Evolutionary conservation across 2,797 vertebrate species (phyloP).

Genomic region (Fratercula arctica): DNA sequence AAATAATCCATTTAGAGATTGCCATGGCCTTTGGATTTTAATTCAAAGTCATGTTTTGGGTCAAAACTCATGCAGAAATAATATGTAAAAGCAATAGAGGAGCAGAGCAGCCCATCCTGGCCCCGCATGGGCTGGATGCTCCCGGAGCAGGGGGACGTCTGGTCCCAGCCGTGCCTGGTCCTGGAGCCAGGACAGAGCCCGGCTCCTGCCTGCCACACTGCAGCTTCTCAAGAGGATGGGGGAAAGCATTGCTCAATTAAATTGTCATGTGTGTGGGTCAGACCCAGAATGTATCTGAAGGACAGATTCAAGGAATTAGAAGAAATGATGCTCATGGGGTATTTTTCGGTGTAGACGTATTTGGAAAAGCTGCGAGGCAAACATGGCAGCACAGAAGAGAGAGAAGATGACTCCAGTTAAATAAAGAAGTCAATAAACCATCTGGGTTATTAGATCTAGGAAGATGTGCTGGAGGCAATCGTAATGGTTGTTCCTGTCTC

Average conservation of each 20-base stretch:
- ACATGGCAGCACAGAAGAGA: neutral
- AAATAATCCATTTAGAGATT: neutral
- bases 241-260: neutral
- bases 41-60: neutral
- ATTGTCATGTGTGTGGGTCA: neutral
- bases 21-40: neutral
- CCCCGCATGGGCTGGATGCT: neutral
- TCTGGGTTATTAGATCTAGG: neutral
- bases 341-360: neutral
- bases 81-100: neutral
- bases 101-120: neutral
- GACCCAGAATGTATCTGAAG: neutral
- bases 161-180: neutral
- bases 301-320: neutral
- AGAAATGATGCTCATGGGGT: neutral
- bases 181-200: neutral
- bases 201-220: neutral
- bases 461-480: neutral
- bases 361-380: neutral
- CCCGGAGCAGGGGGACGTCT: accelerated
- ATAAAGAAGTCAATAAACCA: neutral
- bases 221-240: neutral
- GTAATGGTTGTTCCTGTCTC: neutral
- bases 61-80: neutral
- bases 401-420: neutral